Evolutionary conservation across 35 echinoderm and acorn worm genomes (phyloP).

Genomic region (Ophiothrix spiculata): DNA sequence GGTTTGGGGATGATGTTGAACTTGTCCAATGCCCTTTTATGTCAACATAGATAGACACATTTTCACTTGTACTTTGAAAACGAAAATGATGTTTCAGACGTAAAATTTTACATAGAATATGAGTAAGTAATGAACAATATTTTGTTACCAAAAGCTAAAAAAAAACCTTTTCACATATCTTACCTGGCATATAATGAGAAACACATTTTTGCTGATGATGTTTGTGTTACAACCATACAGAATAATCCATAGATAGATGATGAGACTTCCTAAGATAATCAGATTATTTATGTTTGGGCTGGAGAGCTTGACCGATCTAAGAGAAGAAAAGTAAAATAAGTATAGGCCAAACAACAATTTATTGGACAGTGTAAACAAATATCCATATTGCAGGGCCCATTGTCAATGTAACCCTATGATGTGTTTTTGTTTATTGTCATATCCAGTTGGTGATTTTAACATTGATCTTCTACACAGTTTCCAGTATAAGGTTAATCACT

Average conservation of each 20-base stretch:
- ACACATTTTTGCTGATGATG: background rate
- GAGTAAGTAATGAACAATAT: too few species aligned
- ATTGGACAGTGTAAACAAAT: background rate
- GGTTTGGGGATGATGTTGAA: too few species aligned
- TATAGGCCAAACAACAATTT: background rate
- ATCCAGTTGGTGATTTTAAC: too few species aligned
- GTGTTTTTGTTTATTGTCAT: background rate
- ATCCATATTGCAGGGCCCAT: background rate
- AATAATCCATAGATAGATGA: slow-evolving; percentile 37
- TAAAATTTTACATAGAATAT: too few species aligned
- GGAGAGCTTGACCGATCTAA: slow-evolving; percentile 47
- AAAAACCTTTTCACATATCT: slow-evolving; percentile 11
- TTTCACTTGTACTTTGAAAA: too few species aligned
- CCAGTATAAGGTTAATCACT: background rate
- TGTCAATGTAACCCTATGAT: background rate
- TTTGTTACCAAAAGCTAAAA: too few species aligned
- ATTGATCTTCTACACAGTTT: background rate
- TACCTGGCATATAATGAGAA: slow-evolving; percentile 48
- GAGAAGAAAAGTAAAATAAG: background rate
- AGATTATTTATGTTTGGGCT: slow-evolving; percentile 65
- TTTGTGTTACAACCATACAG: slow-evolving; percentile 37
- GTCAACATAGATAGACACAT: too few species aligned
- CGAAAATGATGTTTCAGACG: too few species aligned
- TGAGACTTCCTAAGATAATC: slow-evolving; percentile 50
- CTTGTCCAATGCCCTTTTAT: too few species aligned